phyloP scores from a whole-genome alignment of 2,797 vertebrate species.

The Kryptolebias ocellatus region DNA sequence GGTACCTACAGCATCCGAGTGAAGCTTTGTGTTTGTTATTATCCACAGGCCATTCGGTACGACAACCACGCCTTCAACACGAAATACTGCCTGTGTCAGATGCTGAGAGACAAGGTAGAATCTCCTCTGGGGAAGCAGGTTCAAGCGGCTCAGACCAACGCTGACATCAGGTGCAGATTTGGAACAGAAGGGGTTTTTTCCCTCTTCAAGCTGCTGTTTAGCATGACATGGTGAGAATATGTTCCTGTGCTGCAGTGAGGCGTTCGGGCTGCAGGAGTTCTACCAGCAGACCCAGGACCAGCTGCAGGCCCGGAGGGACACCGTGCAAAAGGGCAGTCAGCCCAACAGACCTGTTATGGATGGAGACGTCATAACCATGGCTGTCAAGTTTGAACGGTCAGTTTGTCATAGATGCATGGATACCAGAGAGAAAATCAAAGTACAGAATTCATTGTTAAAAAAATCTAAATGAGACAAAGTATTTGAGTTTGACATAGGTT shows the following conservation, averaged over 20 bases:
- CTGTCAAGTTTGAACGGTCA: slow-evolving; percentile 91
- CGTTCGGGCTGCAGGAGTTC: slow-evolving; percentile 85
- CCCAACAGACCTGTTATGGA: slow-evolving; percentile 75
- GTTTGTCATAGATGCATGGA: neutral
- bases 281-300: slow-evolving; percentile 80
- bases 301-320: slow-evolving; percentile 74
- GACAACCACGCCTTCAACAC: slow-evolving; percentile 95
- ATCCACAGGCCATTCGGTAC: slow-evolving; percentile 88
- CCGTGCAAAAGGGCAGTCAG: slow-evolving; percentile 64
- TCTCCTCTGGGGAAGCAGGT: slow-evolving; percentile 89
- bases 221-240: slow-evolving; percentile 14
- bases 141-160: slow-evolving; percentile 89
- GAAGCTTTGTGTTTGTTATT: neutral
- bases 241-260: slow-evolving; percentile 81
- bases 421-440: too few species aligned
- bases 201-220: neutral
- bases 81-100: slow-evolving; percentile 97
- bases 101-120: slow-evolving; percentile 93
- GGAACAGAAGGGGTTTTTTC: too few species aligned
- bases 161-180: slow-evolving; percentile 88
- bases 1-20: neutral
- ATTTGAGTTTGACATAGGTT: too few species aligned
- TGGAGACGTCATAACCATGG: slow-evolving; percentile 86
- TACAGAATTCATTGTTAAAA: too few species aligned
- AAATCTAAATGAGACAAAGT: too few species aligned